Evolutionary conservation across 92 coral and sea anemone species (phyloP).

Genomic region (Diadumene lineata): DNA sequence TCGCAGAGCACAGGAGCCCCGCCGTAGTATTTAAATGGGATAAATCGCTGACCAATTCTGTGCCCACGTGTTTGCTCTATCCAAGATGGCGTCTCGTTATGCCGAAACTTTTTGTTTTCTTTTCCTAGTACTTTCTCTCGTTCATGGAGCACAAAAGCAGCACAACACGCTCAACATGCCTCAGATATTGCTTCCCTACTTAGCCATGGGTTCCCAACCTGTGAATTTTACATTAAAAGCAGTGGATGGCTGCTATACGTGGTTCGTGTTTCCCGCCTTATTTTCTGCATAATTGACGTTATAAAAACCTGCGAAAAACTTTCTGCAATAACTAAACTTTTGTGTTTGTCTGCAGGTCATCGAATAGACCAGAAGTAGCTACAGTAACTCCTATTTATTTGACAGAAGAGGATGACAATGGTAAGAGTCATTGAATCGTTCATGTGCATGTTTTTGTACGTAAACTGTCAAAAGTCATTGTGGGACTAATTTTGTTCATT

Average conservation of each 20-base stretch:
- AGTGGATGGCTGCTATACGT: constrained; percentile 81
- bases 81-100: constrained; percentile 33
- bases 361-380: constrained; percentile 93
- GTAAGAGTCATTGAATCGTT: constrained; percentile 8
- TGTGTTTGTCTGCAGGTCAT: constrained; percentile 52
- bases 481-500: neutral
- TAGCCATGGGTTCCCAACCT: constrained; percentile 86
- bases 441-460: neutral
- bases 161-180: constrained; percentile 88
- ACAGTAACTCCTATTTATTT: constrained; percentile 67
- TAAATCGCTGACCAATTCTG: constrained; percentile 16
- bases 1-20: neutral
- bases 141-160: constrained; percentile 47
- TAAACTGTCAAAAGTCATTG: constrained; percentile 1
- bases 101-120: constrained; percentile 2
- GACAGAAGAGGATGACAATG: constrained; percentile 51
- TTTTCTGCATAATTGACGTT: constrained; percentile 2
- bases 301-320: neutral
- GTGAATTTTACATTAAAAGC: constrained; percentile 90
- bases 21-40: neutral
- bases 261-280: constrained; percentile 68
- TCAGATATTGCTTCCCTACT: constrained; percentile 79
- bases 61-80: constrained; percentile 17
- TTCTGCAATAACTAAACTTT: neutral
- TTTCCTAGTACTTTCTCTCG: constrained; percentile 5